These are phyloP conservation scores for Muscina levida DNA, from an alignment of 2,888 invertebrate species.

Conservation along the genomic window DNA sequence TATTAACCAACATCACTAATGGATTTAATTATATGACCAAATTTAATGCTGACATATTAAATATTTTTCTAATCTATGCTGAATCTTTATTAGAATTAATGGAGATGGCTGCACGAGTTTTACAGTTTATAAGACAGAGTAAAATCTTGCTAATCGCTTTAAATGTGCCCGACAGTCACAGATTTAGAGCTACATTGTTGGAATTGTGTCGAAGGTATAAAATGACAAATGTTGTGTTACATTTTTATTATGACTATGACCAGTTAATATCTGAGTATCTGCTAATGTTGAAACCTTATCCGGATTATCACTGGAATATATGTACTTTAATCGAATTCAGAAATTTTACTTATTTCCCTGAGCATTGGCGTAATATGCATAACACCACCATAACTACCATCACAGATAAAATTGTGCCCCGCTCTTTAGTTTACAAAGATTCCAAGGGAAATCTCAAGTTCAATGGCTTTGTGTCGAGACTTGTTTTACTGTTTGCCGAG, in stretches of 20 bases:
- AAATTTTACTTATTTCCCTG: slow-evolving; percentile 5
- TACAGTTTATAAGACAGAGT: slow-evolving; percentile 1
- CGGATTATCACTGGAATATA: slow-evolving; percentile 14
- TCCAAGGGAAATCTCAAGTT: slow-evolving; percentile 44
- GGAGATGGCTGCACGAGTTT: background rate
- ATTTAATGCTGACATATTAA: slow-evolving; percentile 1
- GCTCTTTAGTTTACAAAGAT: slow-evolving; percentile 65
- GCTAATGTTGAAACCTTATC: slow-evolving; percentile 26
- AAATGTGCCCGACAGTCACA: background rate
- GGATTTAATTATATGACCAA: slow-evolving; percentile 5
- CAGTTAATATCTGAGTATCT: background rate
- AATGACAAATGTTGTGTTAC: slow-evolving; percentile 17
- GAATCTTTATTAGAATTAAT: background rate
- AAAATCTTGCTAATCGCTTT: background rate
- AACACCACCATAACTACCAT: slow-evolving; percentile 57
- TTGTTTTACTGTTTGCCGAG: slow-evolving; percentile 67
- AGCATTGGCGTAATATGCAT: slow-evolving; percentile 29
- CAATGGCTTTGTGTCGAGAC: slow-evolving; percentile 66
- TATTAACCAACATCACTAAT: too few relatives aligned
- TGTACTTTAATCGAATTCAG: background rate
- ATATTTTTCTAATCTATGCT: background rate
- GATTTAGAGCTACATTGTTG: background rate
- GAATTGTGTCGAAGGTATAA: background rate
- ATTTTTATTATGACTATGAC: background rate
- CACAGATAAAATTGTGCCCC: slow-evolving; percentile 69